A percentile compares a stretch with the other conserved stretches of the same genome.
Evolutionary conservation across 2,113 vertebrate genomes (phyloP).

Genomic region (Acrocephalus kingi): DNA sequence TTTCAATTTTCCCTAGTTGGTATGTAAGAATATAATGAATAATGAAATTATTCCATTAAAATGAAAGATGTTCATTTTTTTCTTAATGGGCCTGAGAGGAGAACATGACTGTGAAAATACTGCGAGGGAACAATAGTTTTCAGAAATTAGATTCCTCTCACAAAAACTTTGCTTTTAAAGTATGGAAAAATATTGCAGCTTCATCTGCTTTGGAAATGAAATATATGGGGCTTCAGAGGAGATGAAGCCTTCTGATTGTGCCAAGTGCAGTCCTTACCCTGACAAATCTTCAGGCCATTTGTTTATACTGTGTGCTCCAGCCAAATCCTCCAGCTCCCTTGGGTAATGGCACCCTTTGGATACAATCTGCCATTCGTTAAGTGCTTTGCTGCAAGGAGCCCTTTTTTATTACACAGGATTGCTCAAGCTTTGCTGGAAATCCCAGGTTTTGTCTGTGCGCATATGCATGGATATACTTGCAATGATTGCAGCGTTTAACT

Average conservation of each 20-base stretch:
- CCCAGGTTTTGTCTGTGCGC: background rate
- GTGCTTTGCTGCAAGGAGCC: conserved; percentile 19
- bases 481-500: conserved; percentile 2
- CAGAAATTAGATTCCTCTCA: background rate
- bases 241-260: background rate
- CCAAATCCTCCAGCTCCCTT: background rate
- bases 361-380: conserved; percentile 23
- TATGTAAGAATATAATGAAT: background rate
- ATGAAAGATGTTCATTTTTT: background rate
- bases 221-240: background rate
- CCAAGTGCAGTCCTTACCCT: background rate
- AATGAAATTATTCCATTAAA: background rate
- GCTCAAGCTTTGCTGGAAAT: conserved; percentile 39
- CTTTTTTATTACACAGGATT: conserved; percentile 43
- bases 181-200: background rate
- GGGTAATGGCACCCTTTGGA: conserved; percentile 35
- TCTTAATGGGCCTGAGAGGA: background rate
- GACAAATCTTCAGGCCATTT: conserved; percentile 8
- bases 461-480: background rate
- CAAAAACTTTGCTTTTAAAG: background rate
- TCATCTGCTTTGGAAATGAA: background rate
- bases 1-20: background rate
- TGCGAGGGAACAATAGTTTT: background rate
- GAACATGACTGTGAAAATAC: background rate
- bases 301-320: background rate